phyloP scores from a whole-genome alignment of 2,888 invertebrate species.

The Pedicia rivosa region DNA sequence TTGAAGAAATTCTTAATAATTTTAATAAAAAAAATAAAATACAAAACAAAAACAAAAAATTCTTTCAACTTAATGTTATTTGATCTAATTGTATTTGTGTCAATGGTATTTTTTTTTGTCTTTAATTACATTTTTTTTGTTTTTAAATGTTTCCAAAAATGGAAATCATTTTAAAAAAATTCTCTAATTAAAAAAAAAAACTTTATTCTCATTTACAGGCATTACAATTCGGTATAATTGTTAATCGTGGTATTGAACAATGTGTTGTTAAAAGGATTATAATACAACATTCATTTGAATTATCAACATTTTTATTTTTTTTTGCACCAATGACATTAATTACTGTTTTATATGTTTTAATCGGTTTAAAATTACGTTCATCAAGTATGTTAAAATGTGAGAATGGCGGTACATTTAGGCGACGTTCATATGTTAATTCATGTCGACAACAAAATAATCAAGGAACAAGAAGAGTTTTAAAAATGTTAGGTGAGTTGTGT shows the following conservation, averaged over 20 bases:
- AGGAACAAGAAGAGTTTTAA: constrained; percentile 33
- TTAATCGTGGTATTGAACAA: constrained; percentile 19
- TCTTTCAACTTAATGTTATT: too few relatives aligned
- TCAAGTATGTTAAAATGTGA: constrained; percentile 32
- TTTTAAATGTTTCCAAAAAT: too few relatives aligned
- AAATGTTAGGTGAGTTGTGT: constrained; percentile 39
- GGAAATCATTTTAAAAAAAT: too few relatives aligned
- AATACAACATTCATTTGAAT: constrained; percentile 36
- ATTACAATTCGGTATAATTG: constrained; percentile 54
- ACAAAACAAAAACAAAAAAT: too few relatives aligned
- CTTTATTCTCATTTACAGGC: too few relatives aligned
- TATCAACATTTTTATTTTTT: constrained; percentile 63
- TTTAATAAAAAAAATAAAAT: too few relatives aligned
- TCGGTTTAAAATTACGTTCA: constrained; percentile 49
- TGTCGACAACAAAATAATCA: constrained; percentile 10
- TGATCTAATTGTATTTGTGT: too few relatives aligned
- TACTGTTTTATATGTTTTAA: constrained; percentile 62
- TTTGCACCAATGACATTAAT: constrained; percentile 79
- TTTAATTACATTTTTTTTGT: too few relatives aligned
- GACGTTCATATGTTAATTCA: constrained; percentile 8
- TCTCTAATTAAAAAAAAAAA: too few relatives aligned
- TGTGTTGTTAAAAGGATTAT: constrained; percentile 27
- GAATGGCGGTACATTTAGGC: constrained; percentile 17
- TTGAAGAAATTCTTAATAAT: too few relatives aligned
- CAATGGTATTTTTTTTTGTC: too few relatives aligned